phyloP scores from a whole-genome alignment of 2,888 invertebrate genomes.

The Nymphalis polychloros region DNA sequence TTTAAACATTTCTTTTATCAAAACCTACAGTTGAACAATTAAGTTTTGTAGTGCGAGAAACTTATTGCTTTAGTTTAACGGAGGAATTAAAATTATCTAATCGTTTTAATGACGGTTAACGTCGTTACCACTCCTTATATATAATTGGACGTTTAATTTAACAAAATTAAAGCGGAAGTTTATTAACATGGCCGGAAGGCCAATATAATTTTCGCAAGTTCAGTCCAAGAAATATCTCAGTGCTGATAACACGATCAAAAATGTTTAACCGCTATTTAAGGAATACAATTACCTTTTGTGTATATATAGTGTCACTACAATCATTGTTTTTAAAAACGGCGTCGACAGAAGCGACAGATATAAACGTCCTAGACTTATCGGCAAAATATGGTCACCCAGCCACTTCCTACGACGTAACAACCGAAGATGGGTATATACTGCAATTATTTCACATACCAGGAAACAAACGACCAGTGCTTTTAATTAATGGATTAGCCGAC shows the following conservation, averaged over 20 bases:
- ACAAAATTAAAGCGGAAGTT: background rate
- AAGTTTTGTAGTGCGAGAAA: no score
- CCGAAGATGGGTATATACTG: constrained; percentile 65
- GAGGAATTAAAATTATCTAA: background rate
- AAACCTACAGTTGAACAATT: no score
- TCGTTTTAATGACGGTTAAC: background rate
- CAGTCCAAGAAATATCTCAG: background rate
- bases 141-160: background rate
- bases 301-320: background rate
- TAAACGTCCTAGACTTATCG: constrained; percentile 63
- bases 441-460: constrained; percentile 57
- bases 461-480: constrained; percentile 50
- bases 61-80: no score
- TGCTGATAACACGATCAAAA: background rate
- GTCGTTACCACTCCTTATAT: background rate
- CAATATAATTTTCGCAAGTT: background rate
- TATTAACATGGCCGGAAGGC: background rate
- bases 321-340: background rate
- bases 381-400: constrained; percentile 55
- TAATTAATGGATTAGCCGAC: constrained; percentile 53
- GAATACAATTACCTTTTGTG: background rate
- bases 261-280: background rate
- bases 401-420: constrained; percentile 49
- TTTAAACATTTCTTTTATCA: no score
- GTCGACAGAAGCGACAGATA: constrained; percentile 44